Conservation (phyloP, 2,113 vertebrate genomes). For the Recurvirostra avosetta region DNA sequence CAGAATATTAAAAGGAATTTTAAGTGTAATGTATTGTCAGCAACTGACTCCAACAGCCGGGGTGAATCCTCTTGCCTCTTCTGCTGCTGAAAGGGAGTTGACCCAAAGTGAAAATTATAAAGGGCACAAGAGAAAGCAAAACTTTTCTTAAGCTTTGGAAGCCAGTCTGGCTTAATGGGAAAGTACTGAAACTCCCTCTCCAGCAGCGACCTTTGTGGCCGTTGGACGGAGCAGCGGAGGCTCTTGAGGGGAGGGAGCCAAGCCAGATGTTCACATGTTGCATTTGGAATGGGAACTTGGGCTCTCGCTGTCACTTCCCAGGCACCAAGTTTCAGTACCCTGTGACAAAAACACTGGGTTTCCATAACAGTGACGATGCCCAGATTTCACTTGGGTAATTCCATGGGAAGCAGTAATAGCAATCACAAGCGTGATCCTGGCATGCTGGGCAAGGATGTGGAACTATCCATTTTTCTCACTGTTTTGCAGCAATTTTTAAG, state of each 20-base stretch:
- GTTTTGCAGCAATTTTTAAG: background rate
- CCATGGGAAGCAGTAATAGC: background rate
- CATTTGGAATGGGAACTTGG: background rate
- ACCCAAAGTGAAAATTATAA: background rate
- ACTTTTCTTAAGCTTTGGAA: background rate
- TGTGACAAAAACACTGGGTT: background rate
- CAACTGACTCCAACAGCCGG: background rate
- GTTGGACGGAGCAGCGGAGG: background rate
- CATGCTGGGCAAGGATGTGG: background rate
- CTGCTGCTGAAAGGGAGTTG: background rate
- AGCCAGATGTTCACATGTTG: background rate
- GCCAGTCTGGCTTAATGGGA: background rate
- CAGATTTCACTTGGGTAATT: background rate
- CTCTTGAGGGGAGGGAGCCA: background rate
- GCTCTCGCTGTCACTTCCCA: background rate
- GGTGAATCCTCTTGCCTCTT: background rate
- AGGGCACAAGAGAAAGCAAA: background rate
- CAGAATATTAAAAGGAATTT: constrained; percentile 66
- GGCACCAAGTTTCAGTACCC: background rate
- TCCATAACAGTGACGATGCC: background rate
- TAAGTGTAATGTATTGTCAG: constrained; percentile 52
- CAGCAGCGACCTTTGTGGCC: background rate
- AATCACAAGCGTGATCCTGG: accelerated
- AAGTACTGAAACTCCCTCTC: background rate
- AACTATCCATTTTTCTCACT: background rate